Evolutionary conservation across 2,113 vertebrate species (phyloP).

Genomic region (Thalassarche chlororhynchos): DNA sequence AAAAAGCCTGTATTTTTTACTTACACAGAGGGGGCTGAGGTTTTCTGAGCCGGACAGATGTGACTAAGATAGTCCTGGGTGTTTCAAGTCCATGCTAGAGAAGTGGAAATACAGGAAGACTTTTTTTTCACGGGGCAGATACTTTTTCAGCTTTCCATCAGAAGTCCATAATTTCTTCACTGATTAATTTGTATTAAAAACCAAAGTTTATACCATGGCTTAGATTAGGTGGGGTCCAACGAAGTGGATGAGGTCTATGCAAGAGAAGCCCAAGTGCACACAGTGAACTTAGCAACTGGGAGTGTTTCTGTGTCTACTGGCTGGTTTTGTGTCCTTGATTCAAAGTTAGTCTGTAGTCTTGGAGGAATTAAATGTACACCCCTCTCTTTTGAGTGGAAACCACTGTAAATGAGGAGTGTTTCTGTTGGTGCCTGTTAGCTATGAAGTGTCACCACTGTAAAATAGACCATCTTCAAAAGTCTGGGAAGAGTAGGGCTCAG

Average conservation of each 20-base stretch:
- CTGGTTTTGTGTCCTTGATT: not conserved
- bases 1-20: slow-evolving; percentile 47
- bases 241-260: not conserved
- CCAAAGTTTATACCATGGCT: not conserved
- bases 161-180: not conserved
- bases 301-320: not conserved
- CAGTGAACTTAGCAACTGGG: not conserved
- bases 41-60: slow-evolving; percentile 33
- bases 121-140: not conserved
- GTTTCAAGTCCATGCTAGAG: not conserved
- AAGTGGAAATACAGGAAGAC: slow-evolving; percentile 16
- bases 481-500: not conserved
- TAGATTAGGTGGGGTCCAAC: not conserved
- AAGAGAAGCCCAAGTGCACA: not conserved
- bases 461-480: not conserved
- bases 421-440: slow-evolving; percentile 22
- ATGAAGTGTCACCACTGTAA: not conserved
- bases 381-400: not conserved
- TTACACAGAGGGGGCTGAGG: not conserved
- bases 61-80: slow-evolving; percentile 13
- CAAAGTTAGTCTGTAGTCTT: not conserved
- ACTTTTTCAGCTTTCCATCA: not conserved
- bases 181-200: not conserved
- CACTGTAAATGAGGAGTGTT: not conserved
- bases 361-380: not conserved